A percentile compares a stretch with the other conserved stretches of the same genome.
These are phyloP conservation scores for Tricholaema leucomelas DNA, from an alignment of 2,113 vertebrate genomes.

Conservation along the genomic window DNA sequence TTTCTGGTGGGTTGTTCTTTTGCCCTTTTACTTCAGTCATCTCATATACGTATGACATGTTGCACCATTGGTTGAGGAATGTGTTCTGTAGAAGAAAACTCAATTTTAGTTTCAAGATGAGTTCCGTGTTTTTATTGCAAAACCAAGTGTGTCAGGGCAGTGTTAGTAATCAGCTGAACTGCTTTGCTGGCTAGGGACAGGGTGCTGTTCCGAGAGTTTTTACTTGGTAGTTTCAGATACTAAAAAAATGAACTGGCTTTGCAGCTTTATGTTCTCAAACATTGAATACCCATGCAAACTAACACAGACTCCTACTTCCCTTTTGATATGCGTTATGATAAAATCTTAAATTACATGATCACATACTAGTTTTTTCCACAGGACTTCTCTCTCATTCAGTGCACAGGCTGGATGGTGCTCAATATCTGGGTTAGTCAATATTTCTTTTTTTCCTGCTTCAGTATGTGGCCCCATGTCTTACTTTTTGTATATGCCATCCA, in stretches of 20 bases:
- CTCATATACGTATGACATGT: neutral
- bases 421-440: conserved; percentile 62
- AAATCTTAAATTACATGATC: conserved; percentile 52
- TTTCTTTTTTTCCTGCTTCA: conserved; percentile 67
- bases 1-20: neutral
- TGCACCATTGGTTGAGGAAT: neutral
- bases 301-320: neutral
- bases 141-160: neutral
- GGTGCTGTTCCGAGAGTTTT: neutral
- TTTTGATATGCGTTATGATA: conserved; percentile 1
- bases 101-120: neutral
- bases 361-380: conserved; percentile 65
- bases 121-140: neutral
- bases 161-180: neutral
- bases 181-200: neutral
- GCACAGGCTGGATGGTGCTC: conserved; percentile 68
- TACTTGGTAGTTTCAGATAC: neutral
- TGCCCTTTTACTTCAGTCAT: neutral
- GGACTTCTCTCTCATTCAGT: conserved; percentile 62
- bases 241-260: neutral
- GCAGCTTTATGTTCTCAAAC: neutral
- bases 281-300: neutral
- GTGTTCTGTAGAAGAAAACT: neutral
- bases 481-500: conserved; percentile 23
- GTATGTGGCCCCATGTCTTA: conserved; percentile 36